phyloP scores from a whole-genome alignment of 2,888 invertebrate species.

The Watsonalla cultraria region DNA sequence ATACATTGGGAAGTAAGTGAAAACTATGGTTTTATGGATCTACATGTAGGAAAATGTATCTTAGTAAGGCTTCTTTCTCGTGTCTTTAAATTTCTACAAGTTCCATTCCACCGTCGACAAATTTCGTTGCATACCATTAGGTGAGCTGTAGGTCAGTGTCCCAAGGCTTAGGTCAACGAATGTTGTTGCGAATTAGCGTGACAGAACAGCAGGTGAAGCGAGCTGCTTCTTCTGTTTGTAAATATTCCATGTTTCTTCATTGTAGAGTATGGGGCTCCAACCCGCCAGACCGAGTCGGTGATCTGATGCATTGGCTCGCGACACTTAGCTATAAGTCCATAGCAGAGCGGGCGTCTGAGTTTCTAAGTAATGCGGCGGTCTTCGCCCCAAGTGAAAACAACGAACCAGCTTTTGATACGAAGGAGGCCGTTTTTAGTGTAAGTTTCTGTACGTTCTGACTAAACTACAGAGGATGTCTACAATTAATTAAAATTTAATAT shows the following conservation, averaged over 20 bases:
- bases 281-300: constrained; percentile 47
- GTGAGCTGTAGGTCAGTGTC: too few relatives aligned
- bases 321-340: constrained; percentile 64
- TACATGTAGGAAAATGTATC: too few relatives aligned
- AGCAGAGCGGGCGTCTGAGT: constrained; percentile 40
- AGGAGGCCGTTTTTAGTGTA: constrained; percentile 61
- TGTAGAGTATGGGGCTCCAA: constrained; percentile 52
- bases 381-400: constrained; percentile 29
- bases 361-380: constrained; percentile 39
- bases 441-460: constrained; percentile 6
- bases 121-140: too few relatives aligned
- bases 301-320: constrained; percentile 64
- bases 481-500: too few relatives aligned
- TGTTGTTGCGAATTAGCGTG: too few relatives aligned
- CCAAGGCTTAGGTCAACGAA: too few relatives aligned
- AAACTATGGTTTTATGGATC: not conserved
- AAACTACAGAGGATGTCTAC: too few relatives aligned
- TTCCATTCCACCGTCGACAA: too few relatives aligned
- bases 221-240: too few relatives aligned
- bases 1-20: constrained; percentile 59
- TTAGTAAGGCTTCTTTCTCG: too few relatives aligned
- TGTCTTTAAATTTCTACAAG: too few relatives aligned
- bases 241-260: not conserved
- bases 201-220: too few relatives aligned
- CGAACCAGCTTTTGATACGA: constrained; percentile 38